Conservation (phyloP, 2,113 vertebrate genomes). For the Equus przewalskii region DNA sequence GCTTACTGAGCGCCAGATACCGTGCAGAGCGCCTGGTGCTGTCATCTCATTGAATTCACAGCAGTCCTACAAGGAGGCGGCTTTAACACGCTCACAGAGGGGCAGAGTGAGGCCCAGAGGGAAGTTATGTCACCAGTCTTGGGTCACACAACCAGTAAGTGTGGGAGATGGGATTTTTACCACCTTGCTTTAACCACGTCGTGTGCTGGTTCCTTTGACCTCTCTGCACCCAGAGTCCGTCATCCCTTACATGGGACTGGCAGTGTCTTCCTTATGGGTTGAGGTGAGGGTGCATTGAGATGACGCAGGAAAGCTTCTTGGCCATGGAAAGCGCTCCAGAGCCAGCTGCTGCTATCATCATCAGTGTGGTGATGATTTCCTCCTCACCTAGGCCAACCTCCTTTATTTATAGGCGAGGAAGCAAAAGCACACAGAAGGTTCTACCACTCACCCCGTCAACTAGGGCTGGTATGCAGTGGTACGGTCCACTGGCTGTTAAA, state of each 20-base stretch:
- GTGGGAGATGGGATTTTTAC: not conserved
- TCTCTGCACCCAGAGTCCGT: not conserved
- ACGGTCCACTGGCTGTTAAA: not conserved
- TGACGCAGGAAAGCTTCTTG: not conserved
- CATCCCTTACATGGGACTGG: not conserved
- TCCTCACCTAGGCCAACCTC: not conserved
- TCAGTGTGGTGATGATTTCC: accelerated
- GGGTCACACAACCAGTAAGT: no score
- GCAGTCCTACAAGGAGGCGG: not conserved
- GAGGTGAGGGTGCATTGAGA: accelerated
- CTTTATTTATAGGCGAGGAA: not conserved
- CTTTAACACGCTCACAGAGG: accelerated
- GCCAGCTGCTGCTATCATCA: accelerated
- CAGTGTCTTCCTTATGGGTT: accelerated
- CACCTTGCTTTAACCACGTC: not conserved
- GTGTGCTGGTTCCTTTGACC: accelerated
- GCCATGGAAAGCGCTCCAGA: accelerated
- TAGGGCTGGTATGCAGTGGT: not conserved
- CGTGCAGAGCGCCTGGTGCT: not conserved
- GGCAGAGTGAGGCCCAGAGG: not conserved
- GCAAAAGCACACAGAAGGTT: not conserved
- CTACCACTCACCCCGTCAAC: not conserved
- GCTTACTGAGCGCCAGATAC: not conserved
- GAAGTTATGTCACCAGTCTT: accelerated
- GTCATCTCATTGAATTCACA: accelerated